phyloP scores from a whole-genome alignment of 1,140 invertebrate genomes.

The Propsilocerus akamusi region DNA sequence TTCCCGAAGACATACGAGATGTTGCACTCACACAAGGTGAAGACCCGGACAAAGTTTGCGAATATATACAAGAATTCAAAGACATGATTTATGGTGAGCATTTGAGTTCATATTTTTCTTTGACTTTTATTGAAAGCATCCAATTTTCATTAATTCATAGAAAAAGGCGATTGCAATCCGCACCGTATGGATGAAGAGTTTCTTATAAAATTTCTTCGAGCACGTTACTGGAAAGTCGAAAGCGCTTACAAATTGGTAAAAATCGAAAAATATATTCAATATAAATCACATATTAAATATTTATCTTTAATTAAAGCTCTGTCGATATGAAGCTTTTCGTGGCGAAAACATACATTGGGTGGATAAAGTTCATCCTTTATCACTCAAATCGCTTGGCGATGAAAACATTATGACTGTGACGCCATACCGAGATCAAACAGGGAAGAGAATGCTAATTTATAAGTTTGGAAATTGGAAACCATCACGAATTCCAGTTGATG shows the following conservation, averaged over 20 bases:
- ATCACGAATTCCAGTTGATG: slow-evolving; percentile 38
- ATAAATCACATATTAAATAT: slow-evolving; percentile 7
- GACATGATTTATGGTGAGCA: slow-evolving; percentile 56
- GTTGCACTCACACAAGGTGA: slow-evolving; percentile 28
- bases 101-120: neutral
- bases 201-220: slow-evolving; percentile 62
- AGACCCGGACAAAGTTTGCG: slow-evolving; percentile 26
- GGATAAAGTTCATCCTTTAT: slow-evolving; percentile 39
- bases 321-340: slow-evolving; percentile 55
- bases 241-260: slow-evolving; percentile 62
- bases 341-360: slow-evolving; percentile 49
- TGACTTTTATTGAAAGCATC: neutral
- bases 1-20: slow-evolving; percentile 15
- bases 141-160: slow-evolving; percentile 25
- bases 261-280: neutral
- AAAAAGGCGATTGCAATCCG: slow-evolving; percentile 49
- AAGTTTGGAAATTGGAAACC: slow-evolving; percentile 51
- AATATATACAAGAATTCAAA: slow-evolving; percentile 38
- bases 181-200: slow-evolving; percentile 66
- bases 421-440: slow-evolving; percentile 50
- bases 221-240: slow-evolving; percentile 60
- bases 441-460: slow-evolving; percentile 43
- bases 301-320: slow-evolving; percentile 34
- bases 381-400: slow-evolving; percentile 45
- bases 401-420: slow-evolving; percentile 48